Conservation (phyloP, 2,113 vertebrate genomes). For the Ceyx margarethae region DNA sequence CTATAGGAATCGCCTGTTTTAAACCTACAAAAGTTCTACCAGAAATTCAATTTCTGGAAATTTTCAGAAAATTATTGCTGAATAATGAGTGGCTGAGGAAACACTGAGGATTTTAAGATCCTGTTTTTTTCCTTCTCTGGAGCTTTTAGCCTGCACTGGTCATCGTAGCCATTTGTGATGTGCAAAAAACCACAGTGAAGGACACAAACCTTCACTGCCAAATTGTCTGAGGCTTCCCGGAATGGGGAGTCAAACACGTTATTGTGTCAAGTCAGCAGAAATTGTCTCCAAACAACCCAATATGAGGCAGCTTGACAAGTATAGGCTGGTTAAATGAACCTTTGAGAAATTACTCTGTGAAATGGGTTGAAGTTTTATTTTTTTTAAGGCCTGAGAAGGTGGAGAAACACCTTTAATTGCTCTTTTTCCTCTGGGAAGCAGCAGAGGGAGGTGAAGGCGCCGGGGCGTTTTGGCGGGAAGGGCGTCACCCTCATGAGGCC, state of each 20-base stretch:
- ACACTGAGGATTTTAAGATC: rapidly evolving
- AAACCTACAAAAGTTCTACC: background rate
- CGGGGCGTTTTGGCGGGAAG: background rate
- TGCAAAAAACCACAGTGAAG: background rate
- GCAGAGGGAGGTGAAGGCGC: rapidly evolving
- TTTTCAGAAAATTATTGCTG: background rate
- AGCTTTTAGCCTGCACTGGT: background rate
- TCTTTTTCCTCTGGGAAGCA: rapidly evolving
- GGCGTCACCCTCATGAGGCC: background rate
- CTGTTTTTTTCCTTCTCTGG: background rate
- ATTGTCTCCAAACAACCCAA: background rate
- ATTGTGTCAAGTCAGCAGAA: background rate
- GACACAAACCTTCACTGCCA: background rate
- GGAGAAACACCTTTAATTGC: rapidly evolving
- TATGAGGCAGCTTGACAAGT: rapidly evolving
- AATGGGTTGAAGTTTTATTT: background rate
- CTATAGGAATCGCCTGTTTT: background rate
- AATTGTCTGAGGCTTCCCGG: background rate
- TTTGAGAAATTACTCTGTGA: background rate
- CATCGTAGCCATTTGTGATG: background rate
- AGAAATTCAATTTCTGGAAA: background rate
- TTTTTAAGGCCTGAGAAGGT: background rate
- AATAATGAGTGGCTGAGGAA: background rate
- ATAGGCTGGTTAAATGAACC: rapidly evolving
- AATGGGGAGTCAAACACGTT: rapidly evolving